Percentiles rank a stretch among this genome's conserved stretches.
These are phyloP conservation scores for Nebria salina DNA, from an alignment of 2,888 invertebrate species.

Conservation along the genomic window DNA sequence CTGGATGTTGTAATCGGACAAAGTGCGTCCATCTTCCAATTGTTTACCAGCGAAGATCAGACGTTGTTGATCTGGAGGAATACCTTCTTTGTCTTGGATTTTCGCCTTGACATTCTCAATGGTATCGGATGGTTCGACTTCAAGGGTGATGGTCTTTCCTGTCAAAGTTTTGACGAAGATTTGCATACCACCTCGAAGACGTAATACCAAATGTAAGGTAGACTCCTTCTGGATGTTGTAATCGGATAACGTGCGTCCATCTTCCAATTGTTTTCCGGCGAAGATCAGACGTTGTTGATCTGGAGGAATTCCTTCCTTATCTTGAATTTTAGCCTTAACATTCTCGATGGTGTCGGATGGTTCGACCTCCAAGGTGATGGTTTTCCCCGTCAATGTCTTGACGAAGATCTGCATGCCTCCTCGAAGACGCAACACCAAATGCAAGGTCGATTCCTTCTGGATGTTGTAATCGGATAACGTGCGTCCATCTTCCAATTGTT, in stretches of 20 bases:
- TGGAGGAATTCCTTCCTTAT: slow-evolving; percentile 68
- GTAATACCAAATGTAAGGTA: slow-evolving; percentile 67
- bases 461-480: slow-evolving; percentile 75
- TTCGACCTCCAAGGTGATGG: slow-evolving; percentile 60
- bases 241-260: slow-evolving; percentile 73
- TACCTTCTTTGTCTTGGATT: slow-evolving; percentile 79
- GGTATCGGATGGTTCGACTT: slow-evolving; percentile 68
- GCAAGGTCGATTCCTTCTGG: slow-evolving; percentile 79
- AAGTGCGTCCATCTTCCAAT: slow-evolving; percentile 61
- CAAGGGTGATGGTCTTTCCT: slow-evolving; percentile 68
- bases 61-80: slow-evolving; percentile 87
- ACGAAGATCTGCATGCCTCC: slow-evolving; percentile 69
- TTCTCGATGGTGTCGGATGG: slow-evolving; percentile 71
- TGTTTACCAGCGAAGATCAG: slow-evolving; percentile 91
- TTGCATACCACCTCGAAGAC: slow-evolving; percentile 75
- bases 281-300: slow-evolving; percentile 73
- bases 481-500: slow-evolving; percentile 91
- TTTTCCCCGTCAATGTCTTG: slow-evolving; percentile 60
- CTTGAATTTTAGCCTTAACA: slow-evolving; percentile 70
- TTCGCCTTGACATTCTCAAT: slow-evolving; percentile 70
- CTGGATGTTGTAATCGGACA: slow-evolving; percentile 86
- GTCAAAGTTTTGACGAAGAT: slow-evolving; percentile 71
- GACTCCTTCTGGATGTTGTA: slow-evolving; percentile 75
- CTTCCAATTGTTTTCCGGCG: slow-evolving; percentile 76
- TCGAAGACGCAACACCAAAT: slow-evolving; percentile 85